These are phyloP conservation scores for Crenichthys baileyi DNA, from an alignment of 2,797 vertebrate genomes.

Conservation along the genomic window DNA sequence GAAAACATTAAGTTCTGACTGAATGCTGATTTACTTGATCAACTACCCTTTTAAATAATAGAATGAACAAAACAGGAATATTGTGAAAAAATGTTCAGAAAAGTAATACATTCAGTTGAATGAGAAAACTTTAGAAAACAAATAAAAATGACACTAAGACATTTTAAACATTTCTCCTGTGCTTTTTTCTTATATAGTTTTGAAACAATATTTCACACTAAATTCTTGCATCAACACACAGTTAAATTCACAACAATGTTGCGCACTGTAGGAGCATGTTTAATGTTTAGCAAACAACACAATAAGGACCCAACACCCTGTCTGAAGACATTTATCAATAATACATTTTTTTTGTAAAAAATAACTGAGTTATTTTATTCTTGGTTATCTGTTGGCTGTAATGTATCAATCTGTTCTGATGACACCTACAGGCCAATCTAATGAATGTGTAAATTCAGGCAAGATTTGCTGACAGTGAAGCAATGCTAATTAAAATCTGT, in stretches of 20 bases:
- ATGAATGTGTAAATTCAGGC: too few relatives aligned
- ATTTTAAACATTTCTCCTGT: constrained; percentile 16
- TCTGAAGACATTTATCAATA: too few relatives aligned
- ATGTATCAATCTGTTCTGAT: too few relatives aligned
- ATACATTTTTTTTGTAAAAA: too few relatives aligned
- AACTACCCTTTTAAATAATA: constrained; percentile 17
- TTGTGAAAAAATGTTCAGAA: background rate
- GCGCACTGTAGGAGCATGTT: background rate
- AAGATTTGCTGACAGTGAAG: too few relatives aligned
- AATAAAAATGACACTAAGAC: constrained; percentile 31
- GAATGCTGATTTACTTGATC: constrained; percentile 34
- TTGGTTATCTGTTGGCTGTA: too few relatives aligned
- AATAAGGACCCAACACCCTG: too few relatives aligned
- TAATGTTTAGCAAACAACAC: background rate
- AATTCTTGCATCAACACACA: background rate
- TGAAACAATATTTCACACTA: background rate
- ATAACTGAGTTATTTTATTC: too few relatives aligned
- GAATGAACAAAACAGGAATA: constrained; percentile 13
- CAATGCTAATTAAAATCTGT: too few relatives aligned
- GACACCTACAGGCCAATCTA: too few relatives aligned
- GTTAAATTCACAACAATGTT: background rate
- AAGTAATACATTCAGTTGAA: constrained; percentile 10
- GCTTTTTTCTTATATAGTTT: constrained; percentile 1
- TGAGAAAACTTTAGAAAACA: constrained; percentile 5
- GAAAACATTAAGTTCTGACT: constrained; percentile 19